Evolutionary conservation across 2,113 vertebrate species (phyloP), one percentile per base, ranked within the genome.

Genomic region (Eupsittula cactorum): DNA sequence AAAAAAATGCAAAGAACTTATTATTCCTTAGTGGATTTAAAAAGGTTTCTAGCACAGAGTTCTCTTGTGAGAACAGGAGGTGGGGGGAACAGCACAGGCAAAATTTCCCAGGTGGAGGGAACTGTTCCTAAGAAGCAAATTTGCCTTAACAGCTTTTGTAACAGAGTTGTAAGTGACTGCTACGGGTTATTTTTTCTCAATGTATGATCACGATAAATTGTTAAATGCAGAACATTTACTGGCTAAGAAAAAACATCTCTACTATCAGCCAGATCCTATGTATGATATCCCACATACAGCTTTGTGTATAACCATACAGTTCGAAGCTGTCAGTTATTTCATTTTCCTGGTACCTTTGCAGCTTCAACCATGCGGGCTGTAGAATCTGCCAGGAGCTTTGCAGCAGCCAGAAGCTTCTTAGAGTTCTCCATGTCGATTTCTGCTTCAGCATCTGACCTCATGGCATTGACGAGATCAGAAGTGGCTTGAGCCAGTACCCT

Each of bases 311-410:
- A 35, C n/a, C 15, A 77, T 2, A 60, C 11, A 47, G 4, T 23
- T 78, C 21, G 8, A 64, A 60, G 73, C 14, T 75, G 62, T 25
- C 15, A 50, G 25, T 10, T 60, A 23, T 11, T 75, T 71, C 4
- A 29, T 53, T 52, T 79, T 12, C 28, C 57, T n/a, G 25, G 4
- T 67, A 99, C 99, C 99, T 99, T 99, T 35, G 99, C 99, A 46
- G 99, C 99, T 96, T 99, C 99, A 77, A 99, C 99, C 99, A 99
- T 99, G 69, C 99, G 98, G 67, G 99, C 99, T 3, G 99, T 99
- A 46, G 99, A 99, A 94, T 99, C 99, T 3, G 99, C 99, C 95
- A 99, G 93, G 29, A 99, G 98, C 96, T 99, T 99, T 35, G 99
- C 99, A 2, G 99, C 99, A 4, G 99, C 99, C 62, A 99, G 98